phyloP scores from a whole-genome alignment of 2,888 invertebrate genomes.

The Matsumyia berberina region DNA sequence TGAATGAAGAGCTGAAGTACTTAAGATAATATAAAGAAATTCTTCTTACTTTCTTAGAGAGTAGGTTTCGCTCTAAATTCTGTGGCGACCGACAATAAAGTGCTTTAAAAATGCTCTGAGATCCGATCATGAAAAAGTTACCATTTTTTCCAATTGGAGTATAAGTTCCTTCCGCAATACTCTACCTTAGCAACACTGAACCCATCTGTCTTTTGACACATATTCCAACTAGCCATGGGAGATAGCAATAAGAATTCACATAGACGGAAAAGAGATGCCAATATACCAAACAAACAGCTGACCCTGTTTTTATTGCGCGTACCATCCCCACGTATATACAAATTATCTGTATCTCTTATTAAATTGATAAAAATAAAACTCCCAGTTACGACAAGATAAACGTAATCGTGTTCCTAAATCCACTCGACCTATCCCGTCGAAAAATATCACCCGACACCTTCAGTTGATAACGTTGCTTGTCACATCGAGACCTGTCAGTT shows the following conservation, averaged over 20 bases:
- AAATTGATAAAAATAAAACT: constrained; percentile 24
- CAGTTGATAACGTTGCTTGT: constrained; percentile 14
- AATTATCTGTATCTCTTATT: background rate
- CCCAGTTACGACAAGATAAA: background rate
- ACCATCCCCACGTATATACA: background rate
- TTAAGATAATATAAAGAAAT: too few species aligned
- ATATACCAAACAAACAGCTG: constrained; percentile 26
- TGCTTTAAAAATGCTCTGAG: too few species aligned
- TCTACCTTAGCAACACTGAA: constrained; percentile 1
- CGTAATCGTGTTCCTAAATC: background rate
- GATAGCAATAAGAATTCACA: background rate
- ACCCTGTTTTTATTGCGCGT: constrained; percentile 2
- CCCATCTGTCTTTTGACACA: background rate
- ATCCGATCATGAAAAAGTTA: too few species aligned
- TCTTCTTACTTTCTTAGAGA: too few species aligned
- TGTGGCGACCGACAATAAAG: too few species aligned
- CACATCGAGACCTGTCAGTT: constrained; percentile 8
- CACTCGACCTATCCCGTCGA: constrained; percentile 2
- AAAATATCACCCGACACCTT: constrained; percentile 1
- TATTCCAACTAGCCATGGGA: too few species aligned
- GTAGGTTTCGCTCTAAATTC: too few species aligned
- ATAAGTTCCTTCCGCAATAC: background rate
- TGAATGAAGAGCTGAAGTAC: too few species aligned
- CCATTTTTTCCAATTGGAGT: too few species aligned
- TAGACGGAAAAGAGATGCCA: background rate